Conservation (phyloP, 2,888 invertebrate genomes). For the Drosophila helvetica region DNA sequence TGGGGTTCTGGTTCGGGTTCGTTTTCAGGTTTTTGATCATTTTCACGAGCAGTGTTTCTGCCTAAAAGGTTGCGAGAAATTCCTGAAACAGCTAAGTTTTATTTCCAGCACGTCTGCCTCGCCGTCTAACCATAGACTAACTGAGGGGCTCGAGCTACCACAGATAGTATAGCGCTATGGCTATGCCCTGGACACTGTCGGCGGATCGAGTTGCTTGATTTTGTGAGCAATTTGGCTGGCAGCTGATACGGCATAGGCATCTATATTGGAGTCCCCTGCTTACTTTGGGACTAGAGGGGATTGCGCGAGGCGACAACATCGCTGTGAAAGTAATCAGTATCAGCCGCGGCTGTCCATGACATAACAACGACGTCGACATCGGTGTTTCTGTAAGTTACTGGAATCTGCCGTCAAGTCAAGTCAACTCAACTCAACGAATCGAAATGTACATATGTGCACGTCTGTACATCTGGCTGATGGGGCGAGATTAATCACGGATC, state of each 20-base stretch:
- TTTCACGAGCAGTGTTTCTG: not conserved
- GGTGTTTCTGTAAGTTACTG: constrained; percentile 21
- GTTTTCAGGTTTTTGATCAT: constrained; percentile 56
- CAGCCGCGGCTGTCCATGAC: constrained; percentile 24
- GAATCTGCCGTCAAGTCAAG: not conserved
- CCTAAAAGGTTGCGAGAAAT: not conserved
- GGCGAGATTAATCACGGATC: not conserved
- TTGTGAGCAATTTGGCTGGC: not conserved
- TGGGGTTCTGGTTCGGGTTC: too few relatives aligned
- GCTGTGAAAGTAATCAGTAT: constrained; percentile 26
- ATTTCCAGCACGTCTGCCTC: constrained; percentile 15
- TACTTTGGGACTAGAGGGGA: constrained; percentile 8
- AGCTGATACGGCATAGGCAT: constrained; percentile 4
- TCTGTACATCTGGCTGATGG: constrained; percentile 27
- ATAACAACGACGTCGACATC: constrained; percentile 19
- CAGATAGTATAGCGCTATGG: constrained; percentile 29
- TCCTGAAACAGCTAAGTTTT: not conserved
- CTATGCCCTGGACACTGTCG: constrained; percentile 25
- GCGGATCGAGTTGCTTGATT: not conserved
- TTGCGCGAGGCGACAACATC: constrained; percentile 8
- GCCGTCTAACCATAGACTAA: constrained; percentile 33
- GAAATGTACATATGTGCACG: constrained; percentile 5
- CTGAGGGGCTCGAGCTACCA: constrained; percentile 34
- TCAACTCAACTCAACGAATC: not conserved
- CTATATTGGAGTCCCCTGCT: not conserved